These are phyloP conservation scores for Serrognathus titanus DNA, from an alignment of 2,888 invertebrate species.

Conservation along the genomic window DNA sequence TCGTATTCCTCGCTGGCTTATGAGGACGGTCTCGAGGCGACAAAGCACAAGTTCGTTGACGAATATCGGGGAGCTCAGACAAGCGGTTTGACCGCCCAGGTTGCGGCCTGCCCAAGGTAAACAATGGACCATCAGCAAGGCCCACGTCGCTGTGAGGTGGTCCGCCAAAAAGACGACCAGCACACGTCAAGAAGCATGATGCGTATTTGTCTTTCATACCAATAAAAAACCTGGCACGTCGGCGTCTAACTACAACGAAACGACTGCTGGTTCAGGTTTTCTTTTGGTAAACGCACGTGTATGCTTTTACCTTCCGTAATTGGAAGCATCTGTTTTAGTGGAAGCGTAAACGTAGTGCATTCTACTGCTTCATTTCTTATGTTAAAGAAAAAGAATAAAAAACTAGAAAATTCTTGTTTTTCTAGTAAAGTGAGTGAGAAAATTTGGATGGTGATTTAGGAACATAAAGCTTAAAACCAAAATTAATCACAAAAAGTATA, in stretches of 20 bases:
- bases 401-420: too few species aligned
- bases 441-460: too few species aligned
- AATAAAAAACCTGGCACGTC: not conserved
- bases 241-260: slow-evolving; percentile 4
- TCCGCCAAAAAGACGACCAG: slow-evolving; percentile 17
- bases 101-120: slow-evolving; percentile 9
- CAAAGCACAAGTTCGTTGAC: slow-evolving; percentile 8
- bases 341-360: too few species aligned
- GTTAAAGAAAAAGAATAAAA: too few species aligned
- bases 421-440: too few species aligned
- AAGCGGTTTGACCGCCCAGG: slow-evolving; percentile 13
- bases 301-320: too few species aligned
- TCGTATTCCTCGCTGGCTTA: not conserved
- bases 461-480: too few species aligned
- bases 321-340: too few species aligned
- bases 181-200: slow-evolving; percentile 13
- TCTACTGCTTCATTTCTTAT: too few species aligned
- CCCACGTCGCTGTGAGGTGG: slow-evolving; percentile 15
- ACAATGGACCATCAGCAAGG: slow-evolving; percentile 15
- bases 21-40: not conserved
- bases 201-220: slow-evolving; percentile 10
- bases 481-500: too few species aligned
- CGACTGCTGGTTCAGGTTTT: too few species aligned
- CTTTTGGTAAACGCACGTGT: too few species aligned
- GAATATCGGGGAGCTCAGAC: slow-evolving; percentile 9